Evolutionary conservation across 1,140 invertebrate genomes (phyloP), one percentile per base, ranked within the genome.

Genomic region (Drosophila lowei): DNA sequence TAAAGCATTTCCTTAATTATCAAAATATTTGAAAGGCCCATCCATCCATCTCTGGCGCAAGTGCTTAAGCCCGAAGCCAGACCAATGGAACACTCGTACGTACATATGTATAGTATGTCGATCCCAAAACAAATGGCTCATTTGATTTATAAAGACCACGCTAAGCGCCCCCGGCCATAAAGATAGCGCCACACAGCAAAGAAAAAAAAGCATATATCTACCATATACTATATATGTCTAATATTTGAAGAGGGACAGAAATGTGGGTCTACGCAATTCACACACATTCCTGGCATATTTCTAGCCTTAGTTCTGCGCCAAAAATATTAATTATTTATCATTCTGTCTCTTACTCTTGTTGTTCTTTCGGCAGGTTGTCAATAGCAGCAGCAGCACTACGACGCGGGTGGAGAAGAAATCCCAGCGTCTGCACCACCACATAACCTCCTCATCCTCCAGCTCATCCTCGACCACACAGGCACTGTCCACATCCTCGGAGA

Each of bases 371-470:
- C 47, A 92, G 92, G 91, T 92, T 73, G 90, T 91, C 25, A 91
- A 90, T 54, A 90, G 90, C 74, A 91, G 86, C 75, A 91, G 89
- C 65, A 91, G 81, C 71, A 93, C 93, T 52, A 93, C 93, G 52
- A 92, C 92, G 64, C 90, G 91, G 65, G 93, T 93, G 18, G 93
- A 93, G 71, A 94, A 93, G 76, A 93, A 93, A 59, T 92, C 93
- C 61, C 93, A 93, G 73, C 92, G 93, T 46, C 79, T 93, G 57
- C 90, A 91, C 61, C 90, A 91, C 72, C 90, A 91, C 62, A 83
- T 89, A 38, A 91, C 83, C 58, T 92, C 93, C 44, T 92, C 92
- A 60, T 92, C 93, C 25, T 93, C 92, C 41, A 60, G 72, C 47
- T 81, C 78, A 11, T 67, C 64, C 70, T 93, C 93, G 58, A 77